Evolutionary conservation across 2,113 vertebrate species (phyloP).

Genomic region (Malurus alboscapulatus): DNA sequence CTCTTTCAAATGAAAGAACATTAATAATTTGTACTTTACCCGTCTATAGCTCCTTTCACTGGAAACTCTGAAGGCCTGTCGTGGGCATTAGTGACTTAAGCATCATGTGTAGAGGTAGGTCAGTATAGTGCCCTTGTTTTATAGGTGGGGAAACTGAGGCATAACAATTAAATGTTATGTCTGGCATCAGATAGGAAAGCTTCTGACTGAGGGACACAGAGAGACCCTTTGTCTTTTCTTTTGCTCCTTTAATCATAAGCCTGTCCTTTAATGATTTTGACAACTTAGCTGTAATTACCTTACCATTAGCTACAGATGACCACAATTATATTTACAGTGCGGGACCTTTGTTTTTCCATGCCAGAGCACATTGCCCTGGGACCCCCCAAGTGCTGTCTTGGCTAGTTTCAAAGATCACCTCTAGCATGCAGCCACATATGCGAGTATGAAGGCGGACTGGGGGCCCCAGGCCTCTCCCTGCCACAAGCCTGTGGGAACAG

Average conservation of each 20-base stretch:
- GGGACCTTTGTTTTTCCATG: not conserved
- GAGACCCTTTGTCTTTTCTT: not conserved
- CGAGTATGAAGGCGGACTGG: not conserved
- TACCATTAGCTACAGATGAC: not conserved
- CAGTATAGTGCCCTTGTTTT: not conserved
- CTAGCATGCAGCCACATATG: not conserved
- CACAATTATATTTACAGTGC: not conserved
- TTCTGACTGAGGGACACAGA: not conserved
- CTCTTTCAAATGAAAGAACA: constrained; percentile 17
- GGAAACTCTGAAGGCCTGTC: not conserved
- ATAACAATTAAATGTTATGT: not conserved
- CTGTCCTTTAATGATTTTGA: not conserved
- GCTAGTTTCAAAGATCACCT: constrained; percentile 3
- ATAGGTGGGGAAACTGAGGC: not conserved
- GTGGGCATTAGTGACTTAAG: not conserved
- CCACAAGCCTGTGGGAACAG: not conserved
- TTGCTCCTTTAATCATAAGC: not conserved
- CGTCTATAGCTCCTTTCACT: constrained; percentile 47
- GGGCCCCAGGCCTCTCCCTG: not conserved
- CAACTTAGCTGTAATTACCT: not conserved
- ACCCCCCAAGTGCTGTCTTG: not conserved
- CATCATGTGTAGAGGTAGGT: not conserved
- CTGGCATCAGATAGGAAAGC: not conserved
- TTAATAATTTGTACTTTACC: constrained; percentile 4
- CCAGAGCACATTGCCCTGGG: not conserved